phyloP scores from a whole-genome alignment of 2,888 invertebrate species.

The Iselma pallidipennis region DNA sequence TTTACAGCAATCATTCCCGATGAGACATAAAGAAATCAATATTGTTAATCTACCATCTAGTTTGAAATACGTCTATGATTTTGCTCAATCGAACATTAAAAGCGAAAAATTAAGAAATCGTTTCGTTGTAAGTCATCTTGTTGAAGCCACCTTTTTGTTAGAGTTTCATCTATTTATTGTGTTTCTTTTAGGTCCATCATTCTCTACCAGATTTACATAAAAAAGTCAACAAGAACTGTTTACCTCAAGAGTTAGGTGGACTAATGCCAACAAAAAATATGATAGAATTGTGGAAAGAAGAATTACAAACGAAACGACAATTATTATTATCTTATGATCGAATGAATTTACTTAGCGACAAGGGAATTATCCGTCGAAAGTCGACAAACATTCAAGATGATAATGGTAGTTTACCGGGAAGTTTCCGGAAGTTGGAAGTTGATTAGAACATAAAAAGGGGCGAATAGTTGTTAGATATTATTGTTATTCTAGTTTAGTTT shows the following conservation, averaged over 20 bases:
- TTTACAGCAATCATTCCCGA: constrained; percentile 74
- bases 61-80: constrained; percentile 76
- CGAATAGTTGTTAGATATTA: no score
- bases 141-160: not conserved
- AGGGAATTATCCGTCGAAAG: constrained; percentile 59
- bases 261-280: constrained; percentile 70
- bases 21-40: constrained; percentile 79
- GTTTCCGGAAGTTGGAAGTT: constrained; percentile 72
- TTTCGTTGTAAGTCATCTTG: constrained; percentile 58
- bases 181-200: constrained; percentile 49
- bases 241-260: constrained; percentile 77
- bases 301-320: constrained; percentile 64
- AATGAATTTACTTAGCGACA: constrained; percentile 68
- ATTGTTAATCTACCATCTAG: constrained; percentile 72
- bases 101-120: constrained; percentile 74
- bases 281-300: constrained; percentile 69
- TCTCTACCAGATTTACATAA: constrained; percentile 64
- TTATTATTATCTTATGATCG: constrained; percentile 64
- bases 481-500: no score
- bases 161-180: not conserved
- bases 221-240: constrained; percentile 63
- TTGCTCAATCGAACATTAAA: constrained; percentile 65
- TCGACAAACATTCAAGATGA: constrained; percentile 46
- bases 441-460: constrained; percentile 51
- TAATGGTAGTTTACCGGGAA: constrained; percentile 57